Percentiles rank a stretch among this genome's conserved stretches.
phyloP scores from a whole-genome alignment of 2,888 invertebrate genomes.

The Polydrusus cervinus region DNA sequence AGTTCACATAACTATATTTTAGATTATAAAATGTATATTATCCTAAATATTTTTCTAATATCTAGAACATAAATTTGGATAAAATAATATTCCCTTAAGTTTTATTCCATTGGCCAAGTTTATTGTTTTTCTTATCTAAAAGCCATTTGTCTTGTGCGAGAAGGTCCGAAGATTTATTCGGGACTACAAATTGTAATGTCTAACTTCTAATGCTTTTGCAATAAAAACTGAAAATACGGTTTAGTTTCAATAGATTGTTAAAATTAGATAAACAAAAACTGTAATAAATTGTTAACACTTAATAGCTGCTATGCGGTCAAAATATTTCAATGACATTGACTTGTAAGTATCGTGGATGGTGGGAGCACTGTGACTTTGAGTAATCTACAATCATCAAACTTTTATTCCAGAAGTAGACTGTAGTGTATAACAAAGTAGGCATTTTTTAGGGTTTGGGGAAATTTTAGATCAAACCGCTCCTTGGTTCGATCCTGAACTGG shows the following conservation, averaged over 20 bases:
- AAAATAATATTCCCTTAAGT: background rate
- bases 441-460: too few relatives aligned
- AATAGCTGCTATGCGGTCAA: too few relatives aligned
- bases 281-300: background rate
- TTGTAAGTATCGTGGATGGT: too few relatives aligned
- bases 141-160: conserved; percentile 11
- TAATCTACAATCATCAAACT: too few relatives aligned
- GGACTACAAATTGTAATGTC: conserved; percentile 13
- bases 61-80: background rate
- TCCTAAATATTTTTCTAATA: background rate
- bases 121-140: conserved; percentile 25
- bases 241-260: background rate
- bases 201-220: conserved; percentile 4
- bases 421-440: too few relatives aligned
- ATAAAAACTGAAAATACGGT: conserved; percentile 4
- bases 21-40: background rate
- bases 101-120: conserved; percentile 6
- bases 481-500: too few relatives aligned
- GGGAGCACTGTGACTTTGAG: too few relatives aligned
- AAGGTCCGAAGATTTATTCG: conserved; percentile 15
- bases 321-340: too few relatives aligned
- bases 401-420: too few relatives aligned
- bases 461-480: too few relatives aligned
- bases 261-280: background rate
- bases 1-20: too few relatives aligned